These are phyloP conservation scores for Lacanobia oleracea DNA, from an alignment of 2,888 invertebrate genomes.

Conservation along the genomic window DNA sequence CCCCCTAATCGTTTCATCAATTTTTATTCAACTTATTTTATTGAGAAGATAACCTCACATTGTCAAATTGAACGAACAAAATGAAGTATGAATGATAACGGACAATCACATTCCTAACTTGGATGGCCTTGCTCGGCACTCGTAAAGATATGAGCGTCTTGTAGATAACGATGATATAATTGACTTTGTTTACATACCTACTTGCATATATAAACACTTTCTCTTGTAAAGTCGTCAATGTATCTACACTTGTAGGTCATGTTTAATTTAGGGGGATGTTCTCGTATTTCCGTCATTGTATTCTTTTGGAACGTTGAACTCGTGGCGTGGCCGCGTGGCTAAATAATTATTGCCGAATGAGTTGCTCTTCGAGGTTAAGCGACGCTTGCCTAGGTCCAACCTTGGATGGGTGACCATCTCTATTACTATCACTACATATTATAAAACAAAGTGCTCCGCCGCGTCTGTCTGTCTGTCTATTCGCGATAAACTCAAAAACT, in stretches of 20 bases:
- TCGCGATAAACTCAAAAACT: too few species aligned
- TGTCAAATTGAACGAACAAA: slow-evolving; percentile 60
- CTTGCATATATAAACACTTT: slow-evolving; percentile 50
- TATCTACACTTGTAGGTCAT: slow-evolving; percentile 22
- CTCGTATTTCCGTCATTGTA: background rate
- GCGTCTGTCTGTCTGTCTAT: too few species aligned
- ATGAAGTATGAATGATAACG: slow-evolving; percentile 62
- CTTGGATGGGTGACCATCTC: too few species aligned
- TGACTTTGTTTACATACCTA: slow-evolving; percentile 51
- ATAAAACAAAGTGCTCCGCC: too few species aligned
- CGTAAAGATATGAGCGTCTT: slow-evolving; percentile 50
- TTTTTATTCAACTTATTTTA: slow-evolving; percentile 60
- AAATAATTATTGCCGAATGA: too few species aligned
- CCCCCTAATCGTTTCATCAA: slow-evolving; percentile 66
- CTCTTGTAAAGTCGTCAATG: slow-evolving; percentile 32
- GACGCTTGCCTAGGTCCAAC: too few species aligned
- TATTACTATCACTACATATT: too few species aligned
- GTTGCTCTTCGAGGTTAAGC: too few species aligned
- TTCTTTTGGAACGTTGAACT: background rate
- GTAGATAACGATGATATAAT: slow-evolving; percentile 56
- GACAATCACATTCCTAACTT: slow-evolving; percentile 59
- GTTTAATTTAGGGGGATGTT: slow-evolving; percentile 19
- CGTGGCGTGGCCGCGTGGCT: too few species aligned
- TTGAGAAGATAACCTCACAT: slow-evolving; percentile 45
- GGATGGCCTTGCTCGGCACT: slow-evolving; percentile 53